Percentiles rank a stretch among this genome's conserved stretches.
phyloP scores from a whole-genome alignment of 1,140 invertebrate species.

The Drosophila elegans region DNA sequence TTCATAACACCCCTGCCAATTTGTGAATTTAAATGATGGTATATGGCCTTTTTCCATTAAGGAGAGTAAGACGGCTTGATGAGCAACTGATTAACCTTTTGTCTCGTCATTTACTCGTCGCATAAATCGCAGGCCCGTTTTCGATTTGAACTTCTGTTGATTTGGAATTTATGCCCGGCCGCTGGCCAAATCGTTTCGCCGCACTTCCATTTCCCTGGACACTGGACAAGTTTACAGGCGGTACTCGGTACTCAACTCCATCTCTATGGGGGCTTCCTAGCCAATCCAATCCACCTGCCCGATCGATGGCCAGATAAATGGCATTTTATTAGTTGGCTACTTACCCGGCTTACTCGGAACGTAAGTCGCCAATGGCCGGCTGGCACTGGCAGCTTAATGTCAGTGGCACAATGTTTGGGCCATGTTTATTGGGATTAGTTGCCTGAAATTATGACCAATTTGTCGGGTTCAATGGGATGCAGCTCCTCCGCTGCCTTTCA shows the following conservation, averaged over 20 bases:
- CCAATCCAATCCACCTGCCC: conserved; percentile 33
- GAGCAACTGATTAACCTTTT: conserved; percentile 50
- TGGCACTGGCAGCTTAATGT: conserved; percentile 80
- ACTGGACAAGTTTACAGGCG: conserved; percentile 14
- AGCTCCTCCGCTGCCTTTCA: conserved; percentile 54
- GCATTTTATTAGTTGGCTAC: conserved; percentile 74
- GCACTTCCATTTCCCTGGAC: conserved; percentile 45
- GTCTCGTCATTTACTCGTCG: conserved; percentile 48
- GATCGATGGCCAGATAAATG: conserved; percentile 80
- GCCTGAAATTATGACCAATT: conserved; percentile 83
- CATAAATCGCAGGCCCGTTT: conserved; percentile 55
- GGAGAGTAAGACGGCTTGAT: conserved; percentile 17
- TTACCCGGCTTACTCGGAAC: conserved; percentile 40
- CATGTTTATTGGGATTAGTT: conserved; percentile 84
- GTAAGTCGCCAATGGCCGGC: conserved; percentile 30
- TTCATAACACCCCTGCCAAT: neutral
- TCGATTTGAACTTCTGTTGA: conserved; percentile 67
- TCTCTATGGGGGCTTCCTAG: no score
- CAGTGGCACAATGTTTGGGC: conserved; percentile 79
- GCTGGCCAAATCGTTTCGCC: conserved; percentile 63
- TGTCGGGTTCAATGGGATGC: conserved; percentile 79
- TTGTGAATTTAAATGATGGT: neutral
- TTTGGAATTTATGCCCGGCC: conserved; percentile 70
- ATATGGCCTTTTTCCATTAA: neutral
- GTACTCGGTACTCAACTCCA: no score